phyloP scores from a whole-genome alignment of 2,888 invertebrate genomes.

The Coelogynopora nodosa region DNA sequence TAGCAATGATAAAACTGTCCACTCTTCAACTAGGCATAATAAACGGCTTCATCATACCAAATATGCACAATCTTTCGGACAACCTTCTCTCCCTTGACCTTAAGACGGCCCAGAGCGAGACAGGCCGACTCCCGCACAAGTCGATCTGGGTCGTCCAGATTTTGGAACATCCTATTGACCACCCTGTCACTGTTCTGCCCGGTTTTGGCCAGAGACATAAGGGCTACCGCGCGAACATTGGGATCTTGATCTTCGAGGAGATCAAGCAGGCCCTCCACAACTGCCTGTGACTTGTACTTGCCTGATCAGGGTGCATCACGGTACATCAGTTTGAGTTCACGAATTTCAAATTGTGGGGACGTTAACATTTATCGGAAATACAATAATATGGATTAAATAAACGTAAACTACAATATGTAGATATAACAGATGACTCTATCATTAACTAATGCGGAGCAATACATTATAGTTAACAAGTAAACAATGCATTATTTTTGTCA shows the following conservation, averaged over 20 bases:
- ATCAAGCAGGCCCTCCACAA: conserved; percentile 53
- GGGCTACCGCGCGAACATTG: conserved; percentile 54
- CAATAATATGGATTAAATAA: no score
- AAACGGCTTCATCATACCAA: conserved; percentile 53
- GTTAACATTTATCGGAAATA: no score
- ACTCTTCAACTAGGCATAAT: no score
- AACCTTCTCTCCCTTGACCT: conserved; percentile 50
- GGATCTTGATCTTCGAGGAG: conserved; percentile 52
- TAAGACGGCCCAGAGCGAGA: conserved; percentile 53
- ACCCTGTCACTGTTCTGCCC: conserved; percentile 49
- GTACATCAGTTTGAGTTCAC: conserved; percentile 4
- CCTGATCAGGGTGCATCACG: conserved; percentile 49
- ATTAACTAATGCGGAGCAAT: no score
- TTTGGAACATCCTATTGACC: conserved; percentile 50
- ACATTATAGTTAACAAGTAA: no score
- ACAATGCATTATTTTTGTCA: no score
- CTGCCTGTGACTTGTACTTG: conserved; percentile 52
- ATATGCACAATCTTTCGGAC: conserved; percentile 52
- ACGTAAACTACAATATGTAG: no score
- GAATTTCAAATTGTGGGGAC: neutral
- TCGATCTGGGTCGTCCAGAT: conserved; percentile 52
- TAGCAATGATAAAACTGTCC: no score
- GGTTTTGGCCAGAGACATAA: conserved; percentile 54
- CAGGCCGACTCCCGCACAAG: conserved; percentile 55
- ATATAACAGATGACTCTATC: no score